Conservation (phyloP, 1,140 invertebrate species). For the Acromyrmex echinatior region DNA sequence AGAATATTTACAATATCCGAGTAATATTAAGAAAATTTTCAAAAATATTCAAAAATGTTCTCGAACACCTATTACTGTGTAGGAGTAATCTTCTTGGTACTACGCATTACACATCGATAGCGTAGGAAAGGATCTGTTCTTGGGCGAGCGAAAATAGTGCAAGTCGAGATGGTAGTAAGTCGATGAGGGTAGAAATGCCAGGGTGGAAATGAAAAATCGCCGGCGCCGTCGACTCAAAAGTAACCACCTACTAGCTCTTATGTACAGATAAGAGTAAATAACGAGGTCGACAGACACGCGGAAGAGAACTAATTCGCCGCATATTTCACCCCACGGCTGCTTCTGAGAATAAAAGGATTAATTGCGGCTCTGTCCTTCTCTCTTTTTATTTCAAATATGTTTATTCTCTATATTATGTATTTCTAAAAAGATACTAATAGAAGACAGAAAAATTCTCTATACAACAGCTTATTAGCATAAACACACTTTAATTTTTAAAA, state of each 20-base stretch:
- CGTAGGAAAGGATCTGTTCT: slow-evolving; percentile 18
- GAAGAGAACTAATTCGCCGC: slow-evolving; percentile 77
- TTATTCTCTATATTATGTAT: slow-evolving; percentile 37
- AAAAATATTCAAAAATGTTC: neutral
- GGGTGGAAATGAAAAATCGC: slow-evolving; percentile 74
- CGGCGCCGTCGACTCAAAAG: slow-evolving; percentile 66
- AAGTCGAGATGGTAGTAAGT: neutral
- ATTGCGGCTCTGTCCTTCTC: slow-evolving; percentile 48
- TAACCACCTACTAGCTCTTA: slow-evolving; percentile 67
- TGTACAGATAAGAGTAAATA: slow-evolving; percentile 78
- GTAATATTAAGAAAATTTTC: neutral
- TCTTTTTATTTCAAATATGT: neutral
- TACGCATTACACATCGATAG: slow-evolving; percentile 14
- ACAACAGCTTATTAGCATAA: neutral
- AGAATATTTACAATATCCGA: neutral
- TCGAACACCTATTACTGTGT: neutral
- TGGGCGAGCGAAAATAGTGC: neutral
- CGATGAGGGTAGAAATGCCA: slow-evolving; percentile 51
- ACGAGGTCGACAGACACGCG: slow-evolving; percentile 75
- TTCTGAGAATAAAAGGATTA: slow-evolving; percentile 72
- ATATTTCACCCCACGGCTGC: slow-evolving; percentile 72
- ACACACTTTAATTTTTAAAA: neutral
- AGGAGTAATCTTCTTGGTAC: neutral
- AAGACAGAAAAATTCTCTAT: neutral
- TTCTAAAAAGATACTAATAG: neutral